These are phyloP conservation scores for Morone chrysops DNA, from an alignment of 2,113 vertebrate species.

Conservation along the genomic window DNA sequence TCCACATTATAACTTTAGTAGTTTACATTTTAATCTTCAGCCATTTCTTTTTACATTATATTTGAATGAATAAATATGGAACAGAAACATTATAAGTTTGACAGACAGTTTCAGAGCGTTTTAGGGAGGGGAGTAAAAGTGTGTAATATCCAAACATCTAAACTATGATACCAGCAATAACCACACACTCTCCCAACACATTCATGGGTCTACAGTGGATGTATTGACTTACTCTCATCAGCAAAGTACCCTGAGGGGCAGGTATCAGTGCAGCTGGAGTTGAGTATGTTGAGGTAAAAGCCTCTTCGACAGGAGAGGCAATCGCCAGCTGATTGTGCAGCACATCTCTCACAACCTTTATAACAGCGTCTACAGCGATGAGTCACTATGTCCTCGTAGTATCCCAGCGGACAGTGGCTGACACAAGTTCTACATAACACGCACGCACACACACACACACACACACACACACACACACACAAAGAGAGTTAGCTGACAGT, in stretches of 20 bases:
- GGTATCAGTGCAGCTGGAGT: constrained; percentile 78
- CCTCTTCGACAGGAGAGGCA: constrained; percentile 88
- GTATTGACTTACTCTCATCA: constrained; percentile 87
- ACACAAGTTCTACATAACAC: constrained; percentile 86
- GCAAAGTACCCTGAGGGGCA: constrained; percentile 85
- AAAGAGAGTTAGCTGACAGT: not conserved
- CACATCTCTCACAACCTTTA: constrained; percentile 89
- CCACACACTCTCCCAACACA: too few species aligned
- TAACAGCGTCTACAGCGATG: constrained; percentile 88
- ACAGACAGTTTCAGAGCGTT: too few species aligned
- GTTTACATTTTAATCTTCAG: too few species aligned
- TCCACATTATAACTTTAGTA: too few species aligned
- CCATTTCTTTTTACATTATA: too few species aligned
- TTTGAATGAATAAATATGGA: too few species aligned
- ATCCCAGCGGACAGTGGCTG: constrained; percentile 87
- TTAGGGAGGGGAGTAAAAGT: too few species aligned
- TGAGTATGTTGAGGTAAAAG: constrained; percentile 85
- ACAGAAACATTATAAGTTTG: too few species aligned
- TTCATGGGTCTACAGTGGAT: not conserved
- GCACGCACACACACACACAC: not conserved
- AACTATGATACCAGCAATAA: too few species aligned
- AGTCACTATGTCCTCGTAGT: constrained; percentile 81
- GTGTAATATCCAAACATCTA: too few species aligned
- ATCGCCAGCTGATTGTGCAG: constrained; percentile 68
- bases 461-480: too few species aligned